Conservation (phyloP, 2,888 invertebrate species). For the Cephus pulcher region DNA sequence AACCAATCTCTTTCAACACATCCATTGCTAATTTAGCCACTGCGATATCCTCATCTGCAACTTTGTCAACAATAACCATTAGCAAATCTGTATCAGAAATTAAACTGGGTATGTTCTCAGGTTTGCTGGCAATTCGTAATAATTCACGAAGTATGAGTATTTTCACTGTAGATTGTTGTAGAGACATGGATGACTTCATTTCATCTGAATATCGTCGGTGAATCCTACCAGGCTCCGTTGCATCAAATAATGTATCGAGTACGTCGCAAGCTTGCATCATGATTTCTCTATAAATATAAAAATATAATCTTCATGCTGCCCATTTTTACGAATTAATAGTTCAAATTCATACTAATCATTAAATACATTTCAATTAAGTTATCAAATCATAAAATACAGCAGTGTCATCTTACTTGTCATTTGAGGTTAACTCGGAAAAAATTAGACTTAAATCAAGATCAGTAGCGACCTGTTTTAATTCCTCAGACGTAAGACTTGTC, state of each 20-base stretch:
- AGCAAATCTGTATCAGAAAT: constrained; percentile 69
- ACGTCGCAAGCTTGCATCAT: constrained; percentile 47
- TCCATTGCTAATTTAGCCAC: constrained; percentile 73
- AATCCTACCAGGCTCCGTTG: constrained; percentile 46
- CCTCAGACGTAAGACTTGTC: constrained; percentile 33
- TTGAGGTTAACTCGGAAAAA: constrained; percentile 51
- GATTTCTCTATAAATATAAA: constrained; percentile 41
- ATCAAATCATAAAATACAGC: constrained; percentile 30
- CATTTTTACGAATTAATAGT: not conserved
- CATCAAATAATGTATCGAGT: constrained; percentile 37
- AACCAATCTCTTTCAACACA: constrained; percentile 69
- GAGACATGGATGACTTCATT: constrained; percentile 40
- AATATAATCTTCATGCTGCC: not conserved
- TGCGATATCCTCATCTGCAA: constrained; percentile 72
- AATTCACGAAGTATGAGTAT: constrained; percentile 47
- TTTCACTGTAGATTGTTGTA: constrained; percentile 43
- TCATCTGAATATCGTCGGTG: constrained; percentile 47
- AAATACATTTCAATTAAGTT: not conserved
- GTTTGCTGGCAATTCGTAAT: constrained; percentile 30
- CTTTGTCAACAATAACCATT: constrained; percentile 70
- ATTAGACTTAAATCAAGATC: constrained; percentile 44
- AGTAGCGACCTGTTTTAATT: constrained; percentile 40
- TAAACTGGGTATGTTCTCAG: constrained; percentile 62
- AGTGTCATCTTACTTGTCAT: constrained; percentile 52
- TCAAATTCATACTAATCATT: not conserved